phyloP scores from a whole-genome alignment of 2,113 vertebrate species.

The Myiopsitta monachus region DNA sequence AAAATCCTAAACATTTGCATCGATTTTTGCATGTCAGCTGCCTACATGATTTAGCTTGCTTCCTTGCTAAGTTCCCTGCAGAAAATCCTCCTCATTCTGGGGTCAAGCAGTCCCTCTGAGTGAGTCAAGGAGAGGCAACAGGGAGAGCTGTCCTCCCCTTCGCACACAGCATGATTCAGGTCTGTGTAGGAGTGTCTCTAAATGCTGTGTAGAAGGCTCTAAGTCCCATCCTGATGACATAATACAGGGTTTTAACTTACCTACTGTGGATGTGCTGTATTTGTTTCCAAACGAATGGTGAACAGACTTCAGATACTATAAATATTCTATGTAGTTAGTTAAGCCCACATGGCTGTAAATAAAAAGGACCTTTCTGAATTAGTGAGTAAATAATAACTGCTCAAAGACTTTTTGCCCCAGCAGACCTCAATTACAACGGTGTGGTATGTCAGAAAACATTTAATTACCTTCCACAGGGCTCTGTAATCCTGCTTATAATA shows the following conservation, averaged over 20 bases:
- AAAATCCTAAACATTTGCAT: neutral
- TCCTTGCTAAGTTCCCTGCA: neutral
- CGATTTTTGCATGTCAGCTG: neutral
- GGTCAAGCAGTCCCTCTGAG: neutral
- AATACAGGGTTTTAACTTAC: conserved; percentile 36
- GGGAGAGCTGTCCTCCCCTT: neutral
- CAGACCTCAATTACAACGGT: neutral
- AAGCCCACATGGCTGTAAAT: neutral
- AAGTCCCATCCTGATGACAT: neutral
- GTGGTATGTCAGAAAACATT: neutral
- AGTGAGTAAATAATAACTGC: conserved; percentile 4
- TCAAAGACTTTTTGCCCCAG: neutral
- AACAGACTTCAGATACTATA: neutral
- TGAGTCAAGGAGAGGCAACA: neutral
- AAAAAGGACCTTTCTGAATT: conserved; percentile 25
- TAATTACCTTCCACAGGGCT: neutral
- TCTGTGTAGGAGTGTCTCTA: neutral
- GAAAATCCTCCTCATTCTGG: neutral
- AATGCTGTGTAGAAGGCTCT: neutral
- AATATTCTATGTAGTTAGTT: neutral
- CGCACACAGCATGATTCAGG: neutral
- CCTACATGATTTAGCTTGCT: neutral
- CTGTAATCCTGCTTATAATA: neutral
- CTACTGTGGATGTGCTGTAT: neutral
- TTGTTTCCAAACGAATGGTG: conserved; percentile 33